Conservation (phyloP, 2,797 vertebrate genomes). For the Glossophaga mutica region DNA sequence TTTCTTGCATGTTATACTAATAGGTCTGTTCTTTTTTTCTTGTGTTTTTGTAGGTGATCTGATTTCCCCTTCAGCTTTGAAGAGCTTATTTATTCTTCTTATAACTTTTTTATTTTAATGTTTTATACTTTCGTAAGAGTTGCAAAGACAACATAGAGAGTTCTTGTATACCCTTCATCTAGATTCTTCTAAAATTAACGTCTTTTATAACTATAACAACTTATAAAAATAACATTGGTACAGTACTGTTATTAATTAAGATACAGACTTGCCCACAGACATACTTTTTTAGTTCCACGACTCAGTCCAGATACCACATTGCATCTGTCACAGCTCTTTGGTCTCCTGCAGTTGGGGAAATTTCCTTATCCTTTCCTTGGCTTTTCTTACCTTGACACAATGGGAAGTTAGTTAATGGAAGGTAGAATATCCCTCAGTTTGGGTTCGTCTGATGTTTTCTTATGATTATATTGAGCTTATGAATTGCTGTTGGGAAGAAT, state of each 20-base stretch:
- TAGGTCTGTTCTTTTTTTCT: not conserved
- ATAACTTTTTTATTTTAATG: not conserved
- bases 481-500: not conserved
- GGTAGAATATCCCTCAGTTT: not conserved
- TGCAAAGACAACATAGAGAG: not conserved
- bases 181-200: not conserved
- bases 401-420: not conserved
- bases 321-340: not conserved
- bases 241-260: not conserved
- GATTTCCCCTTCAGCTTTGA: not conserved
- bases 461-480: not conserved
- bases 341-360: not conserved
- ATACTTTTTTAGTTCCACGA: not conserved
- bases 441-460: not conserved
- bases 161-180: not conserved
- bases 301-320: not conserved
- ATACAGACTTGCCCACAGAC: not conserved
- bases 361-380: not conserved
- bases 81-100: not conserved
- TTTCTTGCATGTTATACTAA: not conserved
- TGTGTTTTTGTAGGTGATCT: not conserved
- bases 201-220: not conserved
- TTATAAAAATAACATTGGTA: not conserved
- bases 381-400: not conserved
- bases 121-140: not conserved